Evolutionary conservation across 2,113 vertebrate genomes (phyloP).

Genomic region (Porphyrio hochstetteri): DNA sequence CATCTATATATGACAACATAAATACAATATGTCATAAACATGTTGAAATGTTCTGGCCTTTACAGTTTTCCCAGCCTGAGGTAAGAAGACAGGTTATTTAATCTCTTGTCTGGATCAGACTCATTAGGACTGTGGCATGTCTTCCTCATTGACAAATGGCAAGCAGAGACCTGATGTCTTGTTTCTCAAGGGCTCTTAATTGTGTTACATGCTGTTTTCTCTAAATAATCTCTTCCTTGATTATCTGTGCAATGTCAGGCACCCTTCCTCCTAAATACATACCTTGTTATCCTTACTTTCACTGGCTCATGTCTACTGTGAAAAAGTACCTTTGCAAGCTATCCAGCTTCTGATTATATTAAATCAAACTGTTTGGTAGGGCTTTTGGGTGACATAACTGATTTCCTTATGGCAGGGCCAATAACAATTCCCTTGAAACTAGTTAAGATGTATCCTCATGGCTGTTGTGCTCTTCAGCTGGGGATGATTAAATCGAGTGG

Average conservation of each 20-base stretch:
- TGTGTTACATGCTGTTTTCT: not conserved
- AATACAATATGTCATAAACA: not conserved
- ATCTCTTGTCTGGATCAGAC: slow-evolving; percentile 18
- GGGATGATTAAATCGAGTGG: not conserved
- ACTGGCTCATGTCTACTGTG: not conserved
- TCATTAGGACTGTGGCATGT: not conserved
- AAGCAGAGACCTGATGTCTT: not conserved
- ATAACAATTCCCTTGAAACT: not conserved
- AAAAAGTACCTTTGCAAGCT: not conserved
- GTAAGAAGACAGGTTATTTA: slow-evolving; percentile 22
- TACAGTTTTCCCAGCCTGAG: not conserved
- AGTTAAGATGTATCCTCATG: not conserved
- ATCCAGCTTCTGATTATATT: not conserved
- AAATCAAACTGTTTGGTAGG: not conserved
- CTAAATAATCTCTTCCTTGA: slow-evolving; percentile 20
- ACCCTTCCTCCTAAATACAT: not conserved
- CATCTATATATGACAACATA: not conserved
- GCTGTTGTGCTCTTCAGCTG: not conserved
- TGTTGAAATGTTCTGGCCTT: not conserved
- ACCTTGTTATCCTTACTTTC: not conserved
- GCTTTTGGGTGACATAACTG: not conserved
- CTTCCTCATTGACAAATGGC: slow-evolving; percentile 7
- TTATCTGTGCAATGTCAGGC: not conserved
- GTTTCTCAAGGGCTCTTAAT: slow-evolving; percentile 28
- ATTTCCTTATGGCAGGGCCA: not conserved